A percentile compares a stretch with the other conserved stretches of the same genome.
These are phyloP conservation scores for Thunnus maccoyii DNA, from an alignment of 2,113 vertebrate species.

Conservation along the genomic window DNA sequence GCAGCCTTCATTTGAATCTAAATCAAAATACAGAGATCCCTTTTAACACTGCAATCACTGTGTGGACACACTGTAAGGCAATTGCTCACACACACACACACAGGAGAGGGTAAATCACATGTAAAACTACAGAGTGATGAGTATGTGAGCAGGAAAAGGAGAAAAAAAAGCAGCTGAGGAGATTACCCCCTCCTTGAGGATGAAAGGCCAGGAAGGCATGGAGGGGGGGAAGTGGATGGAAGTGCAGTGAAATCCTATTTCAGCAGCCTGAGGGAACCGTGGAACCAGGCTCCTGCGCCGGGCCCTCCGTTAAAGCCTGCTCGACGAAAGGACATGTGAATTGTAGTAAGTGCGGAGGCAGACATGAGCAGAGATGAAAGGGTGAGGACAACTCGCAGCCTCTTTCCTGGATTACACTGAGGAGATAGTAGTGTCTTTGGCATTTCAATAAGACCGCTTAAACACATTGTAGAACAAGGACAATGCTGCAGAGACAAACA, in stretches of 20 bases:
- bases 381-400: slow-evolving; percentile 35
- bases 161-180: neutral
- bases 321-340: slow-evolving; percentile 23
- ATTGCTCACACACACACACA: neutral
- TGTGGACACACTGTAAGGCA: neutral
- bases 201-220: slow-evolving; percentile 48
- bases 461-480: slow-evolving; percentile 2
- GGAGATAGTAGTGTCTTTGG: slow-evolving; percentile 49
- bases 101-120: slow-evolving; percentile 33
- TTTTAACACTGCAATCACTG: neutral
- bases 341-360: slow-evolving; percentile 25
- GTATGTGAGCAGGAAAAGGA: slow-evolving; percentile 6
- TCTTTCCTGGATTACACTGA: slow-evolving; percentile 66
- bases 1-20: neutral
- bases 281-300: slow-evolving; percentile 1
- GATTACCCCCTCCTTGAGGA: slow-evolving; percentile 39
- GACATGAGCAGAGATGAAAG: slow-evolving; percentile 64
- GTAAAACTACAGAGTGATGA: slow-evolving; percentile 46
- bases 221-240: slow-evolving; percentile 40
- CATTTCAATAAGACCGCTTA: slow-evolving; percentile 52
- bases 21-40: neutral
- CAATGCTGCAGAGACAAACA: neutral
- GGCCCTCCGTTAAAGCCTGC: slow-evolving; percentile 28
- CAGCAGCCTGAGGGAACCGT: slow-evolving; percentile 20
- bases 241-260: slow-evolving; percentile 61